Base-by-base conservation (phyloP, 1,140 invertebrate species). In the Pseudomyrmex flavicornis region DNA sequence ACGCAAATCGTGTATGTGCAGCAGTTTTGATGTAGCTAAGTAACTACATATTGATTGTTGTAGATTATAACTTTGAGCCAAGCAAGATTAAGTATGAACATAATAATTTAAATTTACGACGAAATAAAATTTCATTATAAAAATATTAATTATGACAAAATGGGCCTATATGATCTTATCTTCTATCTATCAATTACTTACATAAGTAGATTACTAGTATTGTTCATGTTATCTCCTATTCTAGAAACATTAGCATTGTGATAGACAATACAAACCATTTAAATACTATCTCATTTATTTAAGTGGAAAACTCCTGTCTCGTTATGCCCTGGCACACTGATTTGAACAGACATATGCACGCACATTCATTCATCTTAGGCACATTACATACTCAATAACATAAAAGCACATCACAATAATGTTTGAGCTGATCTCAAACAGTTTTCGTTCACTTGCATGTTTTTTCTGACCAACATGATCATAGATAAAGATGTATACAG, bases 351-450 rank as follows among this genome's bases (percentile, higher is more conserved):
- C 85, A 75, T 50, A 73, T 82, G 35, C 83, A 88, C 82, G 72
- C 89, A 86, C 89, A 91, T 87, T 87, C 84, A 91, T 92, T 85
- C 85, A 74, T 91, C 88, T 91, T 90, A 92, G 91, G 90, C 91
- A 92, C 91, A 91, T 87, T 88, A 90, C 89, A 91, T 88, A 88
- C 90, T 88, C 82, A 76, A n/a, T n/a, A n/a, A 91, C 88, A 90
- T 88, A 89, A 90, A 86, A 89, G 86, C 89, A 90, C 89, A 90
- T 88, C 85, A 88, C 89, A 90, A 86, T 90, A 80, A 90, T 84
- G 79, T 74, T 76, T 58, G 77, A 74, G 87, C 85, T 85, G 87
- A 87, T 90, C 89, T 90, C 77, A 82, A 90, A 83, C 54, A 74
- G 76, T 87, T 83, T 89, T 88, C n/a, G 66, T 22, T 83, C 88